Percentiles rank a stretch among this genome's conserved stretches.
These are phyloP conservation scores for Gobio gobio DNA, from an alignment of 2,113 vertebrate genomes.

Conservation along the genomic window DNA sequence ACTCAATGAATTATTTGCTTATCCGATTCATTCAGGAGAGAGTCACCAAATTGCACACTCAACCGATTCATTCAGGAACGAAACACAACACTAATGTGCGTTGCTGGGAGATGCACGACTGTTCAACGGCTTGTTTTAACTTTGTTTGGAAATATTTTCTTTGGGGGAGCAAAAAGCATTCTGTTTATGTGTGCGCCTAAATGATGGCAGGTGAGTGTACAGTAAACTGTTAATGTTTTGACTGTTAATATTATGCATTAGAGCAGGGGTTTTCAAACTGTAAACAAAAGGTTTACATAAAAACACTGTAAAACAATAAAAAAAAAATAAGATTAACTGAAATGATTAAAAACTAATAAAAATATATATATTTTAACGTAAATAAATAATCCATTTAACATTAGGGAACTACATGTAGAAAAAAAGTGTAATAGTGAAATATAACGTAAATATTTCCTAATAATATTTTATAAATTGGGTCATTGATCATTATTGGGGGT, in stretches of 20 bases:
- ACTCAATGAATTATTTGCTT: too few relatives aligned
- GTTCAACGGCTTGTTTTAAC: too few relatives aligned
- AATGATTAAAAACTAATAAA: not conserved
- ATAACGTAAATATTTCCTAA: not conserved
- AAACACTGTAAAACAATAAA: not conserved
- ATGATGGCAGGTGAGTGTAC: not conserved
- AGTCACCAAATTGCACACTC: too few relatives aligned
- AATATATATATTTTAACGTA: too few relatives aligned
- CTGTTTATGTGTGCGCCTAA: conserved; percentile 47
- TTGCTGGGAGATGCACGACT: too few relatives aligned
- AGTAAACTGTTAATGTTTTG: not conserved
- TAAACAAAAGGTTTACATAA: not conserved
- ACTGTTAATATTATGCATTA: not conserved
- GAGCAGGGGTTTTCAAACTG: not conserved
- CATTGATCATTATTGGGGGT: not conserved
- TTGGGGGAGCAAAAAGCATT: too few relatives aligned
- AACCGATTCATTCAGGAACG: too few relatives aligned
- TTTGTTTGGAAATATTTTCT: too few relatives aligned
- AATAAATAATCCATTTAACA: not conserved
- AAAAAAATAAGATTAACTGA: too few relatives aligned
- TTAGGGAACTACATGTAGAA: not conserved
- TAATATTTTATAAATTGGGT: not conserved
- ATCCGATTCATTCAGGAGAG: too few relatives aligned
- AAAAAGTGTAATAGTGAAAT: not conserved
- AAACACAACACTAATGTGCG: too few relatives aligned